These are phyloP conservation scores for Anagyrus pseudococci DNA, from an alignment of 2,888 invertebrate species.

Conservation along the genomic window DNA sequence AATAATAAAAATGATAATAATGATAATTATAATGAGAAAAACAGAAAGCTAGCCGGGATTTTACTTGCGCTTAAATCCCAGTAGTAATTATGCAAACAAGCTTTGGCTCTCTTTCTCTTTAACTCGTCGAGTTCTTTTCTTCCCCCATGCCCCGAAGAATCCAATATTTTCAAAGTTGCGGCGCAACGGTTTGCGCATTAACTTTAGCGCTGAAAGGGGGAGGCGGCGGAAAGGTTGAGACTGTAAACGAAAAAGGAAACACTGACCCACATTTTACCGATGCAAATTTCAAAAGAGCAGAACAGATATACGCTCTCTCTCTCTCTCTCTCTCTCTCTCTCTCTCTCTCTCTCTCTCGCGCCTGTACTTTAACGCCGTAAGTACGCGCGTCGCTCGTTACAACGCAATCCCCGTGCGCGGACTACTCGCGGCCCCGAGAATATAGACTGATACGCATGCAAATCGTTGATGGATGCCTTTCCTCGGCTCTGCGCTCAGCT, in stretches of 20 bases:
- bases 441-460: too few species aligned
- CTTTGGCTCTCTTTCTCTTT: background rate
- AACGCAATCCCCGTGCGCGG: too few species aligned
- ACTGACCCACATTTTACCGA: conserved; percentile 30
- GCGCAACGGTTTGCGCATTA: conserved; percentile 1
- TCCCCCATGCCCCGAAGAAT: background rate
- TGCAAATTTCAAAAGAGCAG: conserved; percentile 16
- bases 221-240: background rate
- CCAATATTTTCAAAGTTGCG: conserved; percentile 8
- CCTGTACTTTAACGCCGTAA: background rate
- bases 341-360: too few species aligned
- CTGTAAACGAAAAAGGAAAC: conserved; percentile 13
- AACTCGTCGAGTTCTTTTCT: too few species aligned
- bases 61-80: background rate
- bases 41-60: background rate
- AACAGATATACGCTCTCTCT: too few species aligned
- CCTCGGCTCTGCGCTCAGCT: too few species aligned
- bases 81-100: conserved; percentile 20
- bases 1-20: too few species aligned
- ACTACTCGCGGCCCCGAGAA: too few species aligned
- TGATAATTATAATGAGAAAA: too few species aligned
- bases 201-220: background rate
- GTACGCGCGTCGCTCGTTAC: too few species aligned
- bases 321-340: too few species aligned
- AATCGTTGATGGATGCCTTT: too few species aligned